Conservation (phyloP, 2,888 invertebrate genomes). For the Ormyrus pomaceus region DNA sequence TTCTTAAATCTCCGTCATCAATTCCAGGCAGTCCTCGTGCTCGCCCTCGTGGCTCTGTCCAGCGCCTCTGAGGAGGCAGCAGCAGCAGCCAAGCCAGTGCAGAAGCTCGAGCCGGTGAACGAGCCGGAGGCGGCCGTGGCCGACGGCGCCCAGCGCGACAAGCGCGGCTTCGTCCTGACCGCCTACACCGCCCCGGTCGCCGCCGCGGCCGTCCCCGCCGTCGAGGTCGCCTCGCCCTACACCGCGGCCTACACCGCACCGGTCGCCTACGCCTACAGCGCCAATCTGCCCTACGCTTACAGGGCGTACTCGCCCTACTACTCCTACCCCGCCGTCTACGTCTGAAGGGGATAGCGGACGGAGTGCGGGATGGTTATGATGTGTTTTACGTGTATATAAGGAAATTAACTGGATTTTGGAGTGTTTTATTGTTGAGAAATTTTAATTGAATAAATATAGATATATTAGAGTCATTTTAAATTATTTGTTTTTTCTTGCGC, state of each 20-base stretch:
- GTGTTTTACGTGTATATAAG: slow-evolving; percentile 10
- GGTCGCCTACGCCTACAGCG: slow-evolving; percentile 43
- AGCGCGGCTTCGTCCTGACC: slow-evolving; percentile 29
- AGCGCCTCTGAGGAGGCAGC: slow-evolving; percentile 20
- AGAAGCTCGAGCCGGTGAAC: slow-evolving; percentile 40
- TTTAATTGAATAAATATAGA: neutral
- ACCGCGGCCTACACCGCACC: slow-evolving; percentile 42
- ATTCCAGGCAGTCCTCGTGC: slow-evolving; percentile 44
- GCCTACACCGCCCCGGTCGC: slow-evolving; percentile 34
- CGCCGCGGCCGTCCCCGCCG: slow-evolving; percentile 19
- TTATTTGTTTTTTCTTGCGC: too few species aligned
- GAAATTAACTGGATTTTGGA: too few species aligned
- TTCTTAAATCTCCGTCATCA: neutral
- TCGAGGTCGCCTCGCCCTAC: slow-evolving; percentile 32
- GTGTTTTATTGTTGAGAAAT: neutral
- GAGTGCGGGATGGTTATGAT: neutral
- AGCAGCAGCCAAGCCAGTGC: neutral
- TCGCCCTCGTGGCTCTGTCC: slow-evolving; percentile 36
- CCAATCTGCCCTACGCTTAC: slow-evolving; percentile 49
- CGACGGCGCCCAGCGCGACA: slow-evolving; percentile 20
- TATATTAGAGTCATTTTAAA: neutral
- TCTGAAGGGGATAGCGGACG: neutral
- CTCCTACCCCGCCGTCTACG: slow-evolving; percentile 47
- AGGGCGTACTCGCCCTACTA: slow-evolving; percentile 48
- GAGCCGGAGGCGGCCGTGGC: slow-evolving; percentile 13